Evolutionary conservation across 1,140 invertebrate species (phyloP), one percentile per base, ranked within the genome.

Genomic region (Drosophila rufa): DNA sequence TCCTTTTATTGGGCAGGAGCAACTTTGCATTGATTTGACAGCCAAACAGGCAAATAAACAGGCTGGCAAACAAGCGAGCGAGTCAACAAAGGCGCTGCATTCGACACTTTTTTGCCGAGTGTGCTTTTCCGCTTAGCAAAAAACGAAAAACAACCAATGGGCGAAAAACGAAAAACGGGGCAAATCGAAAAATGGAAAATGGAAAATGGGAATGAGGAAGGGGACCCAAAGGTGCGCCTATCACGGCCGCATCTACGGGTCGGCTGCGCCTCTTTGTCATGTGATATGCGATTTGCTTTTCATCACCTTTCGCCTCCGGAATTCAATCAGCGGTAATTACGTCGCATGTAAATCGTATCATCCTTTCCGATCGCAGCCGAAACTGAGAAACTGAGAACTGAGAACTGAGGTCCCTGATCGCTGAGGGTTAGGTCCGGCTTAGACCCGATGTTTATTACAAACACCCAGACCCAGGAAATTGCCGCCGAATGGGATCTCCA

Each of bases 261-360:
- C 70, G 62, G 58, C 58, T 74, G 58, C 57, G 19, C 36, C 17
- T 71, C 60, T 80, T 64, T 79, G 82, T 64, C 82, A 85, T 84
- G 48, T 36, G 84, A 89, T 89, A 89, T 57, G 70, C 15, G 55
- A 65, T 66, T 40, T 56, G 33, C 51, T 42, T 12, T 45, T 43
- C 76, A 73, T 80, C 84, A 89, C 84, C 80, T 83, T 77, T 80
- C 68, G 22, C 64, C 48, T 64, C 60, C 68, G 53, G 53, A 87
- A 81, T 84, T 81, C 84, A 89, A 89, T 89, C 84, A 90, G 78
- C 64, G 69, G 74, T 79, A 89, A 89, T 89, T 89, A 89, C 78
- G 69, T 79, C 68, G 77, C 84, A 90, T 79, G 77, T 53, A 78
- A 80, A 57, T 50, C 65, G 60, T 66, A 81, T 79, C 75, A 36